Evolutionary conservation across 2,888 invertebrate species (phyloP).

Genomic region (Chloroclysta siterata): DNA sequence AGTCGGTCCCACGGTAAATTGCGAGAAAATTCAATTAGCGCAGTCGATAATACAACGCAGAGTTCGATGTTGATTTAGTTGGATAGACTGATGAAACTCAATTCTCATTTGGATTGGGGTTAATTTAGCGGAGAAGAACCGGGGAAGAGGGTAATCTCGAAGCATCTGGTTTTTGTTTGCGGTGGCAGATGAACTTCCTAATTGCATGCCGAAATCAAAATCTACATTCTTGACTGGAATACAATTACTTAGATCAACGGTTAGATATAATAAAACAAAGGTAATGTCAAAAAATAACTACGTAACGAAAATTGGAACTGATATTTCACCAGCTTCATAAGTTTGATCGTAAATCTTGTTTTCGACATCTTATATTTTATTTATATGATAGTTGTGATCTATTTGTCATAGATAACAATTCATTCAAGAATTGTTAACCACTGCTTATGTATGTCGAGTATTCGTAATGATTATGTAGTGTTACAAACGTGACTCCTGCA

Average conservation of each 20-base stretch:
- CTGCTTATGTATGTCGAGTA: slow-evolving; percentile 27
- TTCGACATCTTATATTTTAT: slow-evolving; percentile 24
- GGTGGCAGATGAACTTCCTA: slow-evolving; percentile 34
- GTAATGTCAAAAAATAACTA: not conserved
- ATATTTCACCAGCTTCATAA: slow-evolving; percentile 19
- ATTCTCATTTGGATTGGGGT: slow-evolving; percentile 46
- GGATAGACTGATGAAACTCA: slow-evolving; percentile 44
- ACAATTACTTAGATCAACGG: not conserved
- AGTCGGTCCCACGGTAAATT: slow-evolving; percentile 32
- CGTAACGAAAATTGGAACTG: slow-evolving; percentile 17
- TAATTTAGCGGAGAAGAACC: slow-evolving; percentile 51
- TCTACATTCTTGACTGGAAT: slow-evolving; percentile 26
- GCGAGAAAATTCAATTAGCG: slow-evolving; percentile 37
- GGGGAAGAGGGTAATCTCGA: slow-evolving; percentile 38
- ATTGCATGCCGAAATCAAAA: slow-evolving; percentile 37
- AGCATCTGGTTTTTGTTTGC: slow-evolving; percentile 49
- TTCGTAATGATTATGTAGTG: slow-evolving; percentile 46
- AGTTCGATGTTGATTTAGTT: slow-evolving; percentile 43
- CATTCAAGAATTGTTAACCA: slow-evolving; percentile 37
- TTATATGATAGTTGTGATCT: slow-evolving; percentile 15
- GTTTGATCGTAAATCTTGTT: slow-evolving; percentile 21
- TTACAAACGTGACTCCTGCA: slow-evolving; percentile 49
- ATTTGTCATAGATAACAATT: slow-evolving; percentile 24
- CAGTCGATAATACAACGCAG: slow-evolving; percentile 36
- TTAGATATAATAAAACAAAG: slow-evolving; percentile 5